Evolutionary conservation across 2,888 invertebrate genomes (phyloP).

Genomic region (Eretmocerus hayati): DNA sequence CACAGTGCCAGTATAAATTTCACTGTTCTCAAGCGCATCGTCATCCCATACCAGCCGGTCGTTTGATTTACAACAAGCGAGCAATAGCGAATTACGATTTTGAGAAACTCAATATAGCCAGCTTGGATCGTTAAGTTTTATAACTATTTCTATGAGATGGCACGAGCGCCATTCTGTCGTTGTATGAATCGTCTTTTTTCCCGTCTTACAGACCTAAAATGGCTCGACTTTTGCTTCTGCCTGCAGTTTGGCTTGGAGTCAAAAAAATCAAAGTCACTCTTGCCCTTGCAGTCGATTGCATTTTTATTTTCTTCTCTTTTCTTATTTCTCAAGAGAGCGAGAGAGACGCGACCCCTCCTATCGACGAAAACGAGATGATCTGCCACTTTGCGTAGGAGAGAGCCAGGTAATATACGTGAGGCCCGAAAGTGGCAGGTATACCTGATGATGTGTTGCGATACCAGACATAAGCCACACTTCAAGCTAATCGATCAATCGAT

Average conservation of each 20-base stretch:
- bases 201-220: too few species aligned
- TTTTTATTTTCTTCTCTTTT: slow-evolving; percentile 9
- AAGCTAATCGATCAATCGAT: slow-evolving; percentile 27
- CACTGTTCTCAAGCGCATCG: neutral
- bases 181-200: neutral
- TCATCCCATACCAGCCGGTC: too few species aligned
- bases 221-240: neutral
- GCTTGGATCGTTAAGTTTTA: slow-evolving; percentile 21
- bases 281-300: slow-evolving; percentile 10
- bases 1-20: too few species aligned
- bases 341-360: too few species aligned
- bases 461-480: neutral
- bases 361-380: too few species aligned
- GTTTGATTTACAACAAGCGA: slow-evolving; percentile 21
- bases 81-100: slow-evolving; percentile 18
- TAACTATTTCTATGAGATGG: slow-evolving; percentile 11
- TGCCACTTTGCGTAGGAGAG: too few species aligned
- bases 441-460: too few species aligned
- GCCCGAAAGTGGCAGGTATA: too few species aligned
- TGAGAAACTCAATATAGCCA: slow-evolving; percentile 16
- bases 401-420: too few species aligned
- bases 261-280: slow-evolving; percentile 16
- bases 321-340: slow-evolving; percentile 6
- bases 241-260: neutral
- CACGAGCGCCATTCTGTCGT: neutral